Conservation (phyloP, 1,140 invertebrate genomes). For the Musca vetustissima region DNA sequence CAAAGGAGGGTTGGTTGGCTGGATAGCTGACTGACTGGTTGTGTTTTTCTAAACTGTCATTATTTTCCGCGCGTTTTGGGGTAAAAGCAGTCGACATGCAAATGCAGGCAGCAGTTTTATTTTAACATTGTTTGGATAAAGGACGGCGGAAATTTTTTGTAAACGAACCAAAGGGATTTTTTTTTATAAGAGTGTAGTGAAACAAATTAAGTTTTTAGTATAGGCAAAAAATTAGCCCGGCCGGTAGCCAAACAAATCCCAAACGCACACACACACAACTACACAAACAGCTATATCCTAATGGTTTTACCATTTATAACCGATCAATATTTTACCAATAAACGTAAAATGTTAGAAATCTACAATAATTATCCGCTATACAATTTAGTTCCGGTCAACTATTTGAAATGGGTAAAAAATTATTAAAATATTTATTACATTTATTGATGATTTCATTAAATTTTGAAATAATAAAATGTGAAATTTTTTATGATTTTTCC, state of each 20-base stretch:
- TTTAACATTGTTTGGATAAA: not conserved
- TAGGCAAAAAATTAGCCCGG: not conserved
- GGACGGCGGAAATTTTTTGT: no score
- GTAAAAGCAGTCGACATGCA: not conserved
- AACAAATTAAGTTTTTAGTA: not conserved
- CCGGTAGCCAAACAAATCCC: no score
- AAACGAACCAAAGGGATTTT: no score
- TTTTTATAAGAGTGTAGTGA: no score
- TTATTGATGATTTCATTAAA: not conserved
- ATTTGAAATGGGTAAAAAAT: constrained; percentile 19
- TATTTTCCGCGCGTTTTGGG: not conserved
- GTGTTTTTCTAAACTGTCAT: not conserved
- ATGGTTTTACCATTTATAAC: constrained; percentile 31
- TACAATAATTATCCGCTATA: constrained; percentile 28
- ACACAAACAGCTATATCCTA: not conserved
- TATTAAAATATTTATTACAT: not conserved
- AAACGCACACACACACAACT: no score
- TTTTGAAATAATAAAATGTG: not conserved
- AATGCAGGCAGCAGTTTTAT: constrained; percentile 14
- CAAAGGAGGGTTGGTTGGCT: no score
- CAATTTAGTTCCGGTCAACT: constrained; percentile 29
- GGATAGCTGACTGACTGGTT: no score
- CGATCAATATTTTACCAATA: constrained; percentile 26
- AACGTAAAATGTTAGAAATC: constrained; percentile 30
- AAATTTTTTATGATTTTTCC: not conserved